Conservation (phyloP, 1,140 invertebrate species). For the Drosophila repletoides region DNA sequence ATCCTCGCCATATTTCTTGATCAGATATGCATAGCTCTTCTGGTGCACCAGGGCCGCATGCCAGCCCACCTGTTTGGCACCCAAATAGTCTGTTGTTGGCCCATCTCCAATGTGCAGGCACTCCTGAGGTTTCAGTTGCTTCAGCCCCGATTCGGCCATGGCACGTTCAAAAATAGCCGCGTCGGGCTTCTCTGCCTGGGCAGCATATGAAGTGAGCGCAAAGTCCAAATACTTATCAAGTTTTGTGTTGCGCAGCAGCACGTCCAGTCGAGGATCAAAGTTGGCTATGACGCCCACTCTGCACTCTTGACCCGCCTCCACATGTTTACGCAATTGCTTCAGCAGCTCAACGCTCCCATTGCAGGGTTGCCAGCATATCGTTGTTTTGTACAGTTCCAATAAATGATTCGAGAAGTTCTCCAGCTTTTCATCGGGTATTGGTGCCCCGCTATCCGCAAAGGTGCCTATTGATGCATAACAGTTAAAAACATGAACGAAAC, state of each 20-base stretch:
- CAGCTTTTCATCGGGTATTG: conserved; percentile 83
- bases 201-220: conserved; percentile 89
- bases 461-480: conserved; percentile 43
- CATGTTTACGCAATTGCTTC: conserved; percentile 83
- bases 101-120: conserved; percentile 93
- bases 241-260: conserved; percentile 86
- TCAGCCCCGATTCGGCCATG: conserved; percentile 83
- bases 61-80: conserved; percentile 89
- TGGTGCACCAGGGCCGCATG: conserved; percentile 86
- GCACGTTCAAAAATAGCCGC: conserved; percentile 89
- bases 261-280: conserved; percentile 91
- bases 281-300: conserved; percentile 93
- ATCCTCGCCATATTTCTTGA: conserved; percentile 65
- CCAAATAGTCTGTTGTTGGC: conserved; percentile 89
- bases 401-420: conserved; percentile 85
- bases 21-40: conserved; percentile 64
- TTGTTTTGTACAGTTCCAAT: conserved; percentile 87
- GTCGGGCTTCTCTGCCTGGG: conserved; percentile 90
- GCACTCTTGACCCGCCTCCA: conserved; percentile 71
- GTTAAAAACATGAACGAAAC: too few relatives aligned
- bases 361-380: conserved; percentile 87
- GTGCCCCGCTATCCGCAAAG: conserved; percentile 73
- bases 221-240: conserved; percentile 90
- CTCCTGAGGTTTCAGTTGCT: conserved; percentile 84
- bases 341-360: conserved; percentile 87